phyloP scores from a whole-genome alignment of 2,888 invertebrate species.

The Ophion obscuratus region DNA sequence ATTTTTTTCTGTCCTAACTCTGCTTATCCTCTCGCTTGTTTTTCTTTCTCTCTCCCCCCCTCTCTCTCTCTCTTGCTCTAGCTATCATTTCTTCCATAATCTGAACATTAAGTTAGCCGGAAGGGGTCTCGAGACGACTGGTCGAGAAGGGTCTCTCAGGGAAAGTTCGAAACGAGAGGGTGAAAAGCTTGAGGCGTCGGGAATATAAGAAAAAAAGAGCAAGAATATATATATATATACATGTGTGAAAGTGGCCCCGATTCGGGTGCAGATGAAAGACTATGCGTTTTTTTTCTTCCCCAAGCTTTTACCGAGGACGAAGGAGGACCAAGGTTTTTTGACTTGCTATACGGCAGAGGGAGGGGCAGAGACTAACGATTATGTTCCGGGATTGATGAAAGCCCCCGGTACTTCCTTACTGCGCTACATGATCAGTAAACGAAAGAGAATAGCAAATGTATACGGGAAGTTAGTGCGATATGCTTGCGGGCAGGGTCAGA shows the following conservation, averaged over 20 bases:
- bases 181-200: constrained; percentile 22
- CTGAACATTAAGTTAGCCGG: constrained; percentile 36
- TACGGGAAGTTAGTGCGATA: neutral
- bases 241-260: constrained; percentile 63
- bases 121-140: constrained; percentile 42
- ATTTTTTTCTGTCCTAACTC: neutral
- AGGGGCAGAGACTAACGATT: constrained; percentile 28
- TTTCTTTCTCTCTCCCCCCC: neutral
- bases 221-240: neutral
- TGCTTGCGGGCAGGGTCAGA: no score
- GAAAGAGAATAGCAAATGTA: neutral
- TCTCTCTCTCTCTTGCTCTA: neutral
- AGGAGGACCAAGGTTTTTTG: neutral
- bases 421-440: neutral
- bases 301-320: constrained; percentile 24
- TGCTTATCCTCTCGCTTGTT: neutral
- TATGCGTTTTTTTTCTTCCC: constrained; percentile 1
- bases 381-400: constrained; percentile 35
- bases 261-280: constrained; percentile 46
- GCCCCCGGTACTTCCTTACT: neutral
- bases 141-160: constrained; percentile 30
- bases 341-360: neutral
- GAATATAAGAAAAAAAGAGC: constrained; percentile 52
- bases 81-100: constrained; percentile 21
- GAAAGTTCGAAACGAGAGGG: constrained; percentile 11